These are phyloP conservation scores for Aspidiotus destructor DNA, from an alignment of 2,888 invertebrate species.

Conservation along the genomic window DNA sequence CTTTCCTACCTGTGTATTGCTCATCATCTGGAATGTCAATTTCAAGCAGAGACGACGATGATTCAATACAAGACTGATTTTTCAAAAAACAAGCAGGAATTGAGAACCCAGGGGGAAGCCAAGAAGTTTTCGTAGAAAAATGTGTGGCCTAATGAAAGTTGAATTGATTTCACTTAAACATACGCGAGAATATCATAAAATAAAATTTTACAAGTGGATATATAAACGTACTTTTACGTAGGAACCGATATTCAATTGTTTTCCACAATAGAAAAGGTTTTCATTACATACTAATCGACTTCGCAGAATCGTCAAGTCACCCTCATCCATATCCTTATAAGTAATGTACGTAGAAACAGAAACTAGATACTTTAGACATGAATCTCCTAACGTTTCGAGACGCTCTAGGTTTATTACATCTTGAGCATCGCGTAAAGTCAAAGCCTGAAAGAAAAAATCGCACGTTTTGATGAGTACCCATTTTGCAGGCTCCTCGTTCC, in stretches of 20 bases:
- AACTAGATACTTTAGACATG: slow-evolving; percentile 70
- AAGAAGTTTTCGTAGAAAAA: slow-evolving; percentile 30
- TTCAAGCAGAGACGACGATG: slow-evolving; percentile 23
- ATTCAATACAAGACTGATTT: slow-evolving; percentile 13
- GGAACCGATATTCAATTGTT: slow-evolving; percentile 34
- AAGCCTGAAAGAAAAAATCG: slow-evolving; percentile 45
- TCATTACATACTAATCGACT: slow-evolving; percentile 66
- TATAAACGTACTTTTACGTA: slow-evolving; percentile 35
- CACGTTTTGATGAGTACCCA: not conserved
- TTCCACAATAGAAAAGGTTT: slow-evolving; percentile 70
- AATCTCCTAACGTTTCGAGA: slow-evolving; percentile 79
- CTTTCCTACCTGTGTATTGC: slow-evolving; percentile 27
- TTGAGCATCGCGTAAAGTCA: slow-evolving; percentile 61
- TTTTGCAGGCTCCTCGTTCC: too few species aligned
- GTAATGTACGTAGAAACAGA: slow-evolving; percentile 61
- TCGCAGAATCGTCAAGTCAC: slow-evolving; percentile 65
- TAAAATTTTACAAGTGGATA: not conserved
- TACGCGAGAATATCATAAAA: not conserved
- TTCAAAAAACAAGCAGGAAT: slow-evolving; percentile 29
- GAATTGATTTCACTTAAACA: not conserved
- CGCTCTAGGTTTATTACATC: slow-evolving; percentile 73
- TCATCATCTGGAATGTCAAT: slow-evolving; percentile 25
- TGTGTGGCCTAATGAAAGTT: slow-evolving; percentile 15
- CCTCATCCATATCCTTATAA: slow-evolving; percentile 63
- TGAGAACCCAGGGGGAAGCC: slow-evolving; percentile 35